Evolutionary conservation across 2,113 vertebrate species (phyloP), one percentile per base, ranked within the genome.

Genomic region (Leptobrachium ailaonicum): DNA sequence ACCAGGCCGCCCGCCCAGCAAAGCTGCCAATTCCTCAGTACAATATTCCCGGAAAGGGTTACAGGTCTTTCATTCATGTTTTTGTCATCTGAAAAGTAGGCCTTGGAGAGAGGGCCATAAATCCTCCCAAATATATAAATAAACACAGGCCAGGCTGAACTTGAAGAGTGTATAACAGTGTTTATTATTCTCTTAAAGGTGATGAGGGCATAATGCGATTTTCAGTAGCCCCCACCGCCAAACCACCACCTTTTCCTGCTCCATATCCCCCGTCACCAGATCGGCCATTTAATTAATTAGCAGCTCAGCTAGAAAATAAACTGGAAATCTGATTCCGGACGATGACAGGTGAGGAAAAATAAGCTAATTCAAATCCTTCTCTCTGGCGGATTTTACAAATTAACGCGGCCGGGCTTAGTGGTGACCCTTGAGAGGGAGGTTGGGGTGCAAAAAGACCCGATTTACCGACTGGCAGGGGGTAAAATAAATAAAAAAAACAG

Each of bases 251-350:
- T 44, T 44, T 66, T 66, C 44, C 70, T 54, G 56, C 70, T 3
- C 70, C 20, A 10, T 56, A 72, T 75, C 9, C n/a, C 47, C 63
- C 71, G 47, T 74, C 78, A 89, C 83, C 89, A 94, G 93, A 93
- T 92, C 93, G 90, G 92, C 92, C 91, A 82, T 91, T 91, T 92
- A 92, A 93, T 93, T 94, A 92, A 94, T 94, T 92, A 94, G 90
- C 89, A 87, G 87, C 87, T 88, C 87, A 90, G 87, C 87, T 83
- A 84, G 84, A 88, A 84, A 89, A 90, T 85, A 87, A 87, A 88
- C 85, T 79, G 81, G 80, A 83, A 71, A 83, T 82, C 85, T 80
- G 88, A 90, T 87, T 85, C 84, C 77, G 70, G 87, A 82, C 72
- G 75, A 81, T 75, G 79, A 85, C 87, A 82, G 83, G 83, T 87